Conservation (phyloP, 2,888 invertebrate genomes). For the Thymelicus acteon region DNA sequence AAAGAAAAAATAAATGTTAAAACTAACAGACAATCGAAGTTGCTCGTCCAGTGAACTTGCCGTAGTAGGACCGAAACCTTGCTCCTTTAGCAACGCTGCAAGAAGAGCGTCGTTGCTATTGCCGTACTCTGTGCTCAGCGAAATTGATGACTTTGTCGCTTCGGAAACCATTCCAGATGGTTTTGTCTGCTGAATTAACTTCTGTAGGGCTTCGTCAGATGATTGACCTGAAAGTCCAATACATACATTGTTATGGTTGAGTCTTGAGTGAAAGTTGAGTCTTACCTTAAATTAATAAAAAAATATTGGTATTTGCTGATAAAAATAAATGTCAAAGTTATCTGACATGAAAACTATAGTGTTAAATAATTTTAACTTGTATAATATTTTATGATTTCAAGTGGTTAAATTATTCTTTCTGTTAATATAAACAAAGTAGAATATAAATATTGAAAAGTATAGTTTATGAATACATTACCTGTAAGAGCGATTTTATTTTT, state of each 20-base stretch:
- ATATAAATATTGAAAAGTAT: not conserved
- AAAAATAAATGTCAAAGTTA: too few relatives aligned
- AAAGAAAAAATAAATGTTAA: constrained; percentile 48
- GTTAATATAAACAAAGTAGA: too few relatives aligned
- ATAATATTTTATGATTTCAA: too few relatives aligned
- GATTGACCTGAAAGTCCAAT: constrained; percentile 66
- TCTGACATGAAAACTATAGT: too few relatives aligned
- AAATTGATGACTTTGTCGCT: constrained; percentile 72
- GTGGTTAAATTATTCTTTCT: too few relatives aligned
- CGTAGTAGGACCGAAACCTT: constrained; percentile 89
- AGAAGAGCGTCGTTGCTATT: constrained; percentile 88
- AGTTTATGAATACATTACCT: constrained; percentile 53
- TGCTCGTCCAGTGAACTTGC: constrained; percentile 86
- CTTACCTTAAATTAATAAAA: too few relatives aligned
- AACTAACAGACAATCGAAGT: constrained; percentile 83
- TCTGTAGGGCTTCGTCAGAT: constrained; percentile 74
- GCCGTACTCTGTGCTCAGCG: constrained; percentile 83
- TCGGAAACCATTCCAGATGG: constrained; percentile 70
- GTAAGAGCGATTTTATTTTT: constrained; percentile 72
- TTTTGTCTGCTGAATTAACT: constrained; percentile 67
- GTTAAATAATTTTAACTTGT: too few relatives aligned
- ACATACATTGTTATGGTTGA: not conserved
- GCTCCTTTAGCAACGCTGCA: constrained; percentile 88
- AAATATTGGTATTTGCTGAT: too few relatives aligned
- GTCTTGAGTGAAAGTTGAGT: too few relatives aligned